Base-by-base conservation (phyloP, 2,797 vertebrate genomes). In the Gila robusta region DNA sequence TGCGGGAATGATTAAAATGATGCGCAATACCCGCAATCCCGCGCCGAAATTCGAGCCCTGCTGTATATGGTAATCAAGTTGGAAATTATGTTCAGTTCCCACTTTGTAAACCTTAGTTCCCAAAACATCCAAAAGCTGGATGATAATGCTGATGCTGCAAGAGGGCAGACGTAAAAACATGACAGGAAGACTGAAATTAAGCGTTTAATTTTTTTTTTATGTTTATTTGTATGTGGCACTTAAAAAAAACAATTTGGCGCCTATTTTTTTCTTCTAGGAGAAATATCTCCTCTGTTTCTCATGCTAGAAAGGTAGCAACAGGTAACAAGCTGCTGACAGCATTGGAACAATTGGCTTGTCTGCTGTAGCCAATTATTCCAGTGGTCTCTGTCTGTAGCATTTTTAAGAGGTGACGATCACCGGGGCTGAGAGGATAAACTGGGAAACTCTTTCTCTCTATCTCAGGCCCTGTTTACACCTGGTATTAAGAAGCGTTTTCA, bases 351-450 rank as follows among this genome's bases (percentile, higher is more conserved):
- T 2, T 73, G 17, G 37, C 54, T 49, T 74, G 56, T 64, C 82
- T 64, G 8, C 62, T 47, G 11, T 17, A 35, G 12, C 71, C 71
- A 73, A 62, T 82, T 81, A 70, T 54, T 73, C 69, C 67, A 28
- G 9, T 62, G 37, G 17, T 72, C n/a, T 44, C 37, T 35, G 56
- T 35, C 82, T 37, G 81, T 10, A 64, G 17, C 37, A 83, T 74
- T 74, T 79, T 83, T 35, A 83, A 73, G 26, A 83, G n/a, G 41
- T 64, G 21, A 66, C 71, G 12, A 64, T 62, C 70, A 72, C 21
- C 16, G 16, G 6, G n/a, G 14, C 23, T 41, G 80, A 71, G 23
- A 19, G 49, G 10, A 82, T 35, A 17, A 62, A 82, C n/a, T 47
- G 26, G 54, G 41, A 74, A 62, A 28, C 39, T 44, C 17, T 73